Percentiles rank a stretch among this genome's conserved stretches.
Conservation (phyloP, 2,113 vertebrate genomes). For the Trinectes maculatus region DNA sequence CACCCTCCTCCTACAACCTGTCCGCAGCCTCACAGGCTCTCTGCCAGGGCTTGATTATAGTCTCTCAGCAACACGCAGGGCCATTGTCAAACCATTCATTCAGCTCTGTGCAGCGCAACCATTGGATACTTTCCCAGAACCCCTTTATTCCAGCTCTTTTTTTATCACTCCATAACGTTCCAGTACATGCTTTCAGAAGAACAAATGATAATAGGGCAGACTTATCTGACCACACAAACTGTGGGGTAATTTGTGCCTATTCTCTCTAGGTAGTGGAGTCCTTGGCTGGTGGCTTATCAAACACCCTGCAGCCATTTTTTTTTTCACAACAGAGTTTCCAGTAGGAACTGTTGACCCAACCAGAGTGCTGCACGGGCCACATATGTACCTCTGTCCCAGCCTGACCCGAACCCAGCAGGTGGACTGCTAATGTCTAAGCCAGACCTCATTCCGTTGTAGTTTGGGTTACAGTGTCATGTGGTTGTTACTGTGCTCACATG, state of each 20-base stretch:
- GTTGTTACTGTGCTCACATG: too few relatives aligned
- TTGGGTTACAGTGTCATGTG: not conserved
- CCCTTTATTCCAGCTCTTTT: conserved; percentile 54
- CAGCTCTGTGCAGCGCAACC: conserved; percentile 52
- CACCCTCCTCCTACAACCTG: conserved; percentile 31
- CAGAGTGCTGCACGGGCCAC: not conserved
- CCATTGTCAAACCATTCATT: conserved; percentile 67
- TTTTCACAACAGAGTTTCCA: conserved; percentile 20
- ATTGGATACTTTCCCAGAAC: conserved; percentile 72
- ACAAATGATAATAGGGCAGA: conserved; percentile 52
- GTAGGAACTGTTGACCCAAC: conserved; percentile 1
- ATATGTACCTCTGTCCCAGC: not conserved
- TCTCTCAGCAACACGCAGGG: conserved; percentile 41
- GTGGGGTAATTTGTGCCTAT: conserved; percentile 44
- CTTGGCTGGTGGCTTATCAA: conserved; percentile 15
- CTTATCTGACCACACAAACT: conserved; percentile 55
- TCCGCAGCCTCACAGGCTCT: conserved; percentile 36
- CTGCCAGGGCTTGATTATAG: conserved; percentile 48
- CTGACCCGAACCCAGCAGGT: not conserved
- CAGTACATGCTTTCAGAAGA: conserved; percentile 48
- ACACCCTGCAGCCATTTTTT: conserved; percentile 50
- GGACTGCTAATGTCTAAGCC: not conserved
- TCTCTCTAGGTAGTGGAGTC: conserved; percentile 22
- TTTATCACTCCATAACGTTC: conserved; percentile 59
- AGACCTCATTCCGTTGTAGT: not conserved